A percentile compares a stretch with the other conserved stretches of the same genome.
Evolutionary conservation across 2,888 invertebrate genomes (phyloP).

Genomic region (Magallana nippona): DNA sequence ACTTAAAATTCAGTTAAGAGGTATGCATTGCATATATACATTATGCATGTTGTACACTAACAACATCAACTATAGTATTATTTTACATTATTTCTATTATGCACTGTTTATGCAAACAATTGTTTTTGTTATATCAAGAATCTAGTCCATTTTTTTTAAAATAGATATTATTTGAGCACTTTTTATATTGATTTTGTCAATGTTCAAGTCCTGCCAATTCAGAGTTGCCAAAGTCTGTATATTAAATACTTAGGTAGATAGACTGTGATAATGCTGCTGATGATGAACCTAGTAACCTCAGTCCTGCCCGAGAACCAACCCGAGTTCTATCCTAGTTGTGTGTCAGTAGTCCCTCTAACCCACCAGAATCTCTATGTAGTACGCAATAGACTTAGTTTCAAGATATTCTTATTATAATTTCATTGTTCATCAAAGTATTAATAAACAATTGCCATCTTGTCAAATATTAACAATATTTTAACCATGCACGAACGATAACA

Average conservation of each 20-base stretch:
- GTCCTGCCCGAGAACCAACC: not conserved
- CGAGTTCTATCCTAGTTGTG: not conserved
- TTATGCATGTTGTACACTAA: not conserved
- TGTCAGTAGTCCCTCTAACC: too few species aligned
- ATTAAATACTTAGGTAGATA: constrained; percentile 11
- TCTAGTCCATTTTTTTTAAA: not conserved
- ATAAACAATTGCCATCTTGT: too few species aligned
- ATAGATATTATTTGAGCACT: constrained; percentile 17
- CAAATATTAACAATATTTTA: too few species aligned
- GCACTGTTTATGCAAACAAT: constrained; percentile 25
- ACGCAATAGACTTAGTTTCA: too few species aligned
- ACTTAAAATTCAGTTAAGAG: too few species aligned
- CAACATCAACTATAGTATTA: not conserved
- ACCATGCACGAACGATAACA: too few species aligned
- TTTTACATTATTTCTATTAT: constrained; percentile 16
- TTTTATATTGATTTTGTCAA: constrained; percentile 32
- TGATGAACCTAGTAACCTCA: not conserved
- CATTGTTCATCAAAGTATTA: too few species aligned
- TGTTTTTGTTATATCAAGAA: constrained; percentile 27
- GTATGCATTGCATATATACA: too few species aligned
- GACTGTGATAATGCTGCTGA: constrained; percentile 29
- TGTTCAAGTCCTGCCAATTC: constrained; percentile 33
- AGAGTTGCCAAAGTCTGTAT: constrained; percentile 26
- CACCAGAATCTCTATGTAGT: too few species aligned
- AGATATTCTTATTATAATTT: too few species aligned